phyloP scores from a whole-genome alignment of 2,888 invertebrate species.

The Lithophane semibrunnea region DNA sequence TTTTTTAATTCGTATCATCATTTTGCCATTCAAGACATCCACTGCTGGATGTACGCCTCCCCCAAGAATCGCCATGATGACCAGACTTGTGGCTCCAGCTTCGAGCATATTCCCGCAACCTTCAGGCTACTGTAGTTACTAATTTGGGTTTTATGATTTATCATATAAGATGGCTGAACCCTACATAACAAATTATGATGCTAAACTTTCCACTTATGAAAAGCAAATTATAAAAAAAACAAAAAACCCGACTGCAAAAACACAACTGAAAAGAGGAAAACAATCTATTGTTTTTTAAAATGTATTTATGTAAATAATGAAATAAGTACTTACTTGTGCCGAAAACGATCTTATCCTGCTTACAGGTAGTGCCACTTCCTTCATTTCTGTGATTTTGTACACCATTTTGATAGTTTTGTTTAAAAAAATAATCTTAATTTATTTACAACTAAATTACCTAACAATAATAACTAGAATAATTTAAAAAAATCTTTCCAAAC shows the following conservation, averaged over 20 bases:
- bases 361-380: slow-evolving; percentile 63
- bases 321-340: slow-evolving; percentile 79
- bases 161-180: too few relatives aligned
- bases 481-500: background rate
- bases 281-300: too few relatives aligned
- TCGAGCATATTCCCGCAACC: background rate
- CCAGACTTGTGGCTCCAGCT: background rate
- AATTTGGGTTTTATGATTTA: too few relatives aligned
- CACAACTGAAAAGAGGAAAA: too few relatives aligned
- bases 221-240: too few relatives aligned
- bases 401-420: slow-evolving; percentile 75
- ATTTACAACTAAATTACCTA: background rate
- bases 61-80: background rate
- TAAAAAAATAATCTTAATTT: background rate
- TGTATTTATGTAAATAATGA: background rate
- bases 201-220: background rate
- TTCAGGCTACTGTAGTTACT: background rate
- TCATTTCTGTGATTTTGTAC: slow-evolving; percentile 75
- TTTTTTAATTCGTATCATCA: background rate
- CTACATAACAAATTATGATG: too few relatives aligned
- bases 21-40: background rate
- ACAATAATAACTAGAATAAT: background rate
- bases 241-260: too few relatives aligned
- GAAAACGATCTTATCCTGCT: slow-evolving; percentile 76
- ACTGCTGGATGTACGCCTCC: too few relatives aligned